Evolutionary conservation across 35 echinoderm and acorn worm genomes (phyloP), one percentile per base, ranked within the genome.

Genomic region (Acanthaster planci): DNA sequence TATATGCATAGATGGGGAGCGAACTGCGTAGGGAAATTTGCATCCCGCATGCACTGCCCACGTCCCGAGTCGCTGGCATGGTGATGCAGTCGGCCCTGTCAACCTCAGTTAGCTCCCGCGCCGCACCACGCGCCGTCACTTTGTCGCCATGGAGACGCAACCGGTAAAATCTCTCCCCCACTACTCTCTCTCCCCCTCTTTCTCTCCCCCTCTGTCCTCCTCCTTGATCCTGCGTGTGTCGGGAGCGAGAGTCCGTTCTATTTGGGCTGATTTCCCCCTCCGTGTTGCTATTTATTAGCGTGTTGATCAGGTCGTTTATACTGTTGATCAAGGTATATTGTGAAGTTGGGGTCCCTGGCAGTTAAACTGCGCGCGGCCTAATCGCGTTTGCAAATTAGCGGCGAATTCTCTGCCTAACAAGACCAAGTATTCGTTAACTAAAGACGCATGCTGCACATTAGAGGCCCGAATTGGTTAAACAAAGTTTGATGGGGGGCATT

Each of bases 261-360:
- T 72, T 72, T 72, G 64, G 19, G 64, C n/a, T 72, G 64, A 72
- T 72, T 72, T 72, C 64, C 64, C 64, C 42, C 64, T 72, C 34
- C 64, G 64, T 72, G 64, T 72, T 72, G 23, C 64, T 72, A 72
- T 72, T 72, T 72, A 72, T 72, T 72, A 26, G 64, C 26, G 30
- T 72, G 64, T 72, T 72, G 22, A 72, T 72, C 64, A 72, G 22
- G 64, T 72, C 64, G 64, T 72, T 72, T 72, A 72, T 72, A 34
- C 64, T 72, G 29, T 26, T 72, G 64, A 72, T 72, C 64, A 72
- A n/a, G 64, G 23, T 14, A 31, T 14, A 26, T 72, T 72, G 34
- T 72, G 27, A 34, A 72, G 64, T 72, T 72, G 23, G 64, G 64
- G 34, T 4, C 42, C 42, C 4, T 47, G 22, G 64, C 34, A 72